phyloP scores from a whole-genome alignment of 2,113 vertebrate species.

The Loxodonta africana region DNA sequence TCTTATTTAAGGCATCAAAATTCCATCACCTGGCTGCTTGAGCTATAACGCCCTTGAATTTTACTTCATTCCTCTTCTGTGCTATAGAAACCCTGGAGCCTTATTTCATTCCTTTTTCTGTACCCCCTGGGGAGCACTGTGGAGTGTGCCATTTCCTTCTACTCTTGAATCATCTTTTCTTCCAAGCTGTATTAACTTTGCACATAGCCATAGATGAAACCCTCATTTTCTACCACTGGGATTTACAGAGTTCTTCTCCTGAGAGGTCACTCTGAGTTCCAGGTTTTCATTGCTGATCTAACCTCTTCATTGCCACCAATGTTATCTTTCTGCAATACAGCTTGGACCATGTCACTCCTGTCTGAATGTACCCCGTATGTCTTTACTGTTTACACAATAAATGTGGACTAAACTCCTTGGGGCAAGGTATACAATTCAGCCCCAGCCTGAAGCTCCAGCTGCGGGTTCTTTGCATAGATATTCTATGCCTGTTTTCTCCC shows the following conservation, averaged over 20 bases:
- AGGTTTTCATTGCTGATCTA: not conserved
- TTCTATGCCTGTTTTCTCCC: not conserved
- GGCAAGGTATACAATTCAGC: not conserved
- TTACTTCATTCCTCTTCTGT: not conserved
- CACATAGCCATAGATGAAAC: not conserved
- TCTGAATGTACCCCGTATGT: not conserved
- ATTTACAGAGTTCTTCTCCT: not conserved
- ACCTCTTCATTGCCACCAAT: not conserved
- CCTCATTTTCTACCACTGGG: not conserved
- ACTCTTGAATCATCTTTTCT: not conserved
- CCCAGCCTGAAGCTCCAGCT: not conserved
- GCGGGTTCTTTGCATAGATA: not conserved
- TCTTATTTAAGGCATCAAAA: constrained; percentile 14
- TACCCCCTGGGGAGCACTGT: not conserved
- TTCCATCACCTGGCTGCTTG: not conserved
- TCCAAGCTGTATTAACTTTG: constrained; percentile 6
- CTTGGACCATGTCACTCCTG: not conserved
- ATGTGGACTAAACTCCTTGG: not conserved
- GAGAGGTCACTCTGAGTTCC: constrained; percentile 13
- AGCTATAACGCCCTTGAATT: not conserved
- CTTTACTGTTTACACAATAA: not conserved
- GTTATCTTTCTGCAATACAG: not conserved
- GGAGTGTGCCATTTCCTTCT: not conserved
- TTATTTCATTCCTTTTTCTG: not conserved
- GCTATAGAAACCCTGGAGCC: not conserved